Base-by-base conservation (phyloP, 92 coral and sea anemone species). In the Phymanthus crucifer region DNA sequence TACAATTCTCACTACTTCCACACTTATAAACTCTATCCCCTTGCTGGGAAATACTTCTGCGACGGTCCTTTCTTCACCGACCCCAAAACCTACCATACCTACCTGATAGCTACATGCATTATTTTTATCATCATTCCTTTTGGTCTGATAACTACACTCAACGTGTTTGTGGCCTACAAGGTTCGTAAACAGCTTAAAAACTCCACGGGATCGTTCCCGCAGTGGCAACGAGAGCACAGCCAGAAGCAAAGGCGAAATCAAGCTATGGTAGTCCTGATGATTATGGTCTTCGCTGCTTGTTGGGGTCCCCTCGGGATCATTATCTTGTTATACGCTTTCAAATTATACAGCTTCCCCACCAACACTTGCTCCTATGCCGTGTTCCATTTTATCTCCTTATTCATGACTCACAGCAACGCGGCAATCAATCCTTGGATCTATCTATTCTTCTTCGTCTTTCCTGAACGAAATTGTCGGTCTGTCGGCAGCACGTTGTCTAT, bases 381-480 rank as follows among this genome's bases (percentile, higher is more conserved):
- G 0, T 67, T 79, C 18, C 37, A 35, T 9, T 79, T 79, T 31
- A 11, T 79, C 21, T 31, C 83, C 50, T 6, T 79, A 4, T 67
- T 48, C 11, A 66, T 79, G 76, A 38, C 83, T 7, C 69, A 71
- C 21, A 72, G 74, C 31, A 67, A 79, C n/a, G 66, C 83, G 3
- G 83, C 83, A 1, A 47, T 79, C 8, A 79, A 79, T 36, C 83
- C 83, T 8, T 79, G 83, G 83, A 43, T 79, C 10, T 79, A 79
- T 50, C 21, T 70, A 29, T 35, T 24, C 13, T 40, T 70, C 14
- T 67, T 46, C 16, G 56, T 58, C 24, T 77, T 29, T 47, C 45
- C 35, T 33, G 10, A 36, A 34, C 50, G 71, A 6, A 21, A 0
- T 7, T 29, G 64, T 6, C 58, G 34, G n/a, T 9, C 19, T 29